Percentiles rank a stretch among this genome's conserved stretches.
Evolutionary conservation across 1,140 invertebrate genomes (phyloP).

Genomic region (Solenopsis fugax): DNA sequence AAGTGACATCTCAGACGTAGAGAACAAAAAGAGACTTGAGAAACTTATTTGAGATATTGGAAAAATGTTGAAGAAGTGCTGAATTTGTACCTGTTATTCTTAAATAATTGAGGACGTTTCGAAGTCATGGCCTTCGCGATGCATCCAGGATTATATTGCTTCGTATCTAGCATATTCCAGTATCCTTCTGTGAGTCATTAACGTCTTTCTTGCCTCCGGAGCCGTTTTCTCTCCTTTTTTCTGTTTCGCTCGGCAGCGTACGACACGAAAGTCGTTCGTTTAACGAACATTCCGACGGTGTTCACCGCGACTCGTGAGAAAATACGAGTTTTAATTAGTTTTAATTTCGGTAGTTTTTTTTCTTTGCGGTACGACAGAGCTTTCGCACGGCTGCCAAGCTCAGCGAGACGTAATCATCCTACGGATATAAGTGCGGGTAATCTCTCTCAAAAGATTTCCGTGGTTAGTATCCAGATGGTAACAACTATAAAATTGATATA

Average conservation of each 20-base stretch:
- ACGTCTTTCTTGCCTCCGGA: slow-evolving; percentile 3
- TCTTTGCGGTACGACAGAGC: slow-evolving; percentile 45
- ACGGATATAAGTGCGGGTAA: slow-evolving; percentile 59
- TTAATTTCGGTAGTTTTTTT: slow-evolving; percentile 57
- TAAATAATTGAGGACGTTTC: background rate
- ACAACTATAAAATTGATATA: slow-evolving; percentile 64
- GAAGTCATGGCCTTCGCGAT: background rate
- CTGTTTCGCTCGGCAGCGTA: background rate
- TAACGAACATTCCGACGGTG: slow-evolving; percentile 41
- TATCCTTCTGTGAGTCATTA: slow-evolving; percentile 12
- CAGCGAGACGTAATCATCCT: slow-evolving; percentile 47
- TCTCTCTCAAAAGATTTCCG: slow-evolving; percentile 55
- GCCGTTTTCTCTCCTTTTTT: slow-evolving; percentile 1
- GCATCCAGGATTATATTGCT: background rate
- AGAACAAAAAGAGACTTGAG: background rate
- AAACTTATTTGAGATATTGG: background rate
- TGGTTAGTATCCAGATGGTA: slow-evolving; percentile 44
- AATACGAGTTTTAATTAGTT: slow-evolving; percentile 69
- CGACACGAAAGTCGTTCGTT: slow-evolving; percentile 54
- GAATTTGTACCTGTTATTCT: background rate
- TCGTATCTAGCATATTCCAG: slow-evolving; percentile 12
- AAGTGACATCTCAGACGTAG: background rate
- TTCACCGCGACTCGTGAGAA: slow-evolving; percentile 34
- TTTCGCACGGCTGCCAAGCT: slow-evolving; percentile 44
- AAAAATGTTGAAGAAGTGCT: background rate